A percentile compares a stretch with the other conserved stretches of the same genome.
These are phyloP conservation scores for Drosophila siamana DNA, from an alignment of 2,888 invertebrate genomes.

Conservation along the genomic window DNA sequence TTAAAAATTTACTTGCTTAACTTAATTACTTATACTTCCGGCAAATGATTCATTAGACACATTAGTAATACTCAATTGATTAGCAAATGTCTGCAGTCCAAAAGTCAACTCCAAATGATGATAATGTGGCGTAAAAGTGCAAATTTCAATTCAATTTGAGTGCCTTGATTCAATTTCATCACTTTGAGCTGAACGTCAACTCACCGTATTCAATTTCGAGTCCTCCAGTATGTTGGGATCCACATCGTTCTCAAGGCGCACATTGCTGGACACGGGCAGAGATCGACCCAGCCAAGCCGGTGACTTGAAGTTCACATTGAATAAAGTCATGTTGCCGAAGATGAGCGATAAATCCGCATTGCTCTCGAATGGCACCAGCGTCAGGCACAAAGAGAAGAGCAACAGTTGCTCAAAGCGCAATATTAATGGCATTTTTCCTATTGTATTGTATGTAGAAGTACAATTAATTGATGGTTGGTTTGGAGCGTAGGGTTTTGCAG, in stretches of 20 bases:
- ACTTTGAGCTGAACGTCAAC: constrained; percentile 15
- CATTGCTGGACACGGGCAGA: constrained; percentile 26
- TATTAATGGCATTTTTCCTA: constrained; percentile 30
- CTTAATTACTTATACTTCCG: background rate
- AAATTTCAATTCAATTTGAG: too few species aligned
- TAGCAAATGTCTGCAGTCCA: background rate
- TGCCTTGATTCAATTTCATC: background rate
- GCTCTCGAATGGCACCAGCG: constrained; percentile 27
- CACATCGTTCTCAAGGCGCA: constrained; percentile 51
- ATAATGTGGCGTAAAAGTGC: too few species aligned
- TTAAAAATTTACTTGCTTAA: background rate
- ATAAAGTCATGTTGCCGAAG: constrained; percentile 71
- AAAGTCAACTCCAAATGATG: too few species aligned
- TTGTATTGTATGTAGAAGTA: constrained; percentile 8
- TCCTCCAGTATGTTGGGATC: constrained; percentile 82
- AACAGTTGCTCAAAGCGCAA: constrained; percentile 30
- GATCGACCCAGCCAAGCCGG: constrained; percentile 54
- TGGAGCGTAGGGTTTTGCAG: constrained; percentile 11
- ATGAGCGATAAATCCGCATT: constrained; percentile 60
- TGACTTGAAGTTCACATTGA: constrained; percentile 68
- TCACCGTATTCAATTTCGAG: constrained; percentile 78
- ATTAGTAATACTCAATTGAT: background rate
- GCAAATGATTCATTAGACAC: background rate
- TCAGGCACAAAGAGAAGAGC: constrained; percentile 37
- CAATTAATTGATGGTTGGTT: constrained; percentile 3